Evolutionary conservation across 1,140 invertebrate genomes (phyloP).

Genomic region (Panagrolaimus sp.): DNA sequence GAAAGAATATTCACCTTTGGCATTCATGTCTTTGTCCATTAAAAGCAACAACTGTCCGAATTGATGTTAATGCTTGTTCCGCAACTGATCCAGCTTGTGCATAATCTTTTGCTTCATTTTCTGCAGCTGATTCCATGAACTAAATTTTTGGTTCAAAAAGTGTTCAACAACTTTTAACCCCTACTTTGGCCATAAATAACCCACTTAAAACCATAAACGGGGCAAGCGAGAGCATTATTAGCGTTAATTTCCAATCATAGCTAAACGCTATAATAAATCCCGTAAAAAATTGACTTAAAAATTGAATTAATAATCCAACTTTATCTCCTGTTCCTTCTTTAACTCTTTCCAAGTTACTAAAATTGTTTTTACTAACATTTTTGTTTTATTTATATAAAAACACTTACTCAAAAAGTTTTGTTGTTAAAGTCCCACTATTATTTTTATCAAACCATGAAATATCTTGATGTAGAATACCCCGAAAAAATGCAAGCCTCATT

Average conservation of each 20-base stretch:
- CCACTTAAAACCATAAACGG: slow-evolving; percentile 39
- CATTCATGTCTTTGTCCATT: slow-evolving; percentile 67
- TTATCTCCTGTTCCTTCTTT: slow-evolving; percentile 84
- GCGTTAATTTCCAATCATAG: slow-evolving; percentile 46
- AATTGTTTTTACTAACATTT: not conserved
- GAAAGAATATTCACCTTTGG: too few relatives aligned
- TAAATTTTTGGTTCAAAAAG: too few relatives aligned
- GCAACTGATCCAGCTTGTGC: slow-evolving; percentile 71
- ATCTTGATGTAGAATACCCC: slow-evolving; percentile 75
- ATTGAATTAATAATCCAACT: slow-evolving; percentile 70
- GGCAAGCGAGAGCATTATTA: slow-evolving; percentile 33
- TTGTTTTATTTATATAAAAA: too few relatives aligned
- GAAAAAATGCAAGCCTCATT: slow-evolving; percentile 69
- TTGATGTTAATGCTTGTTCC: slow-evolving; percentile 70
- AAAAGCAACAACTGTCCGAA: slow-evolving; percentile 75
- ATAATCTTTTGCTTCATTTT: slow-evolving; percentile 72
- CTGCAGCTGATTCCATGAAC: slow-evolving; percentile 59
- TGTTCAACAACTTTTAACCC: too few relatives aligned
- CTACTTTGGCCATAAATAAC: slow-evolving; percentile 31
- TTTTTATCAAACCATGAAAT: slow-evolving; percentile 82
- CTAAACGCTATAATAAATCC: slow-evolving; percentile 43
- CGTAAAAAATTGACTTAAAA: slow-evolving; percentile 33
- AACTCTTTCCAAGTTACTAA: slow-evolving; percentile 71
- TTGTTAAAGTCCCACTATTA: slow-evolving; percentile 76
- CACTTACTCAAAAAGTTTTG: slow-evolving; percentile 70